phyloP scores from a whole-genome alignment of 2,888 invertebrate species.

The Ceriagrion tenellum region DNA sequence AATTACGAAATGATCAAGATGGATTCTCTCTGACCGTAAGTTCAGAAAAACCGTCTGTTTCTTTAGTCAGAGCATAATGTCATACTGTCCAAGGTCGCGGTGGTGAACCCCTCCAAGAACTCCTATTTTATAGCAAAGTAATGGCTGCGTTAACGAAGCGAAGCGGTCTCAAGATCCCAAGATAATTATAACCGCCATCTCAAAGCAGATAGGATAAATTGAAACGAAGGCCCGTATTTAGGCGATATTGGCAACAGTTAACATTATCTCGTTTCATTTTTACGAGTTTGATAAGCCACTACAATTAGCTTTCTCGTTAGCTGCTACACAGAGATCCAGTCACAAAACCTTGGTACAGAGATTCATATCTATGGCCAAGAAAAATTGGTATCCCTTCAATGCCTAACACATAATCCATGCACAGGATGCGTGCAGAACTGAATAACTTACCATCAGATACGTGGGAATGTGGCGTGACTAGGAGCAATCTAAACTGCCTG shows the following conservation, averaged over 20 bases:
- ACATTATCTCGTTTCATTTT: not conserved
- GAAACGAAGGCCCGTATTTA: not conserved
- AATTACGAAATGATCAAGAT: not conserved
- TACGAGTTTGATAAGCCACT: not conserved
- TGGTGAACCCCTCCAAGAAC: not conserved
- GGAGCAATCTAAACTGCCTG: not conserved
- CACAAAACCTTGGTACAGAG: not conserved
- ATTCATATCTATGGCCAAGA: not conserved
- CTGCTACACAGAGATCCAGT: not conserved
- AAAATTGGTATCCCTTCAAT: not conserved
- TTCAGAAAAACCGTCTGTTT: not conserved
- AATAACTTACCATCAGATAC: not conserved
- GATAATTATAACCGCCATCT: not conserved
- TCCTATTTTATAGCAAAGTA: not conserved
- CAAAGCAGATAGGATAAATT: not conserved
- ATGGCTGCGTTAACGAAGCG: not conserved
- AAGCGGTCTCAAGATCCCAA: not conserved
- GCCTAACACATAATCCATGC: not conserved
- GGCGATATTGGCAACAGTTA: not conserved
- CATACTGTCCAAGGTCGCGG: not conserved
- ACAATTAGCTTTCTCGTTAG: not conserved
- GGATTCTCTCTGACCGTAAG: not conserved
- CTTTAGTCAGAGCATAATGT: not conserved
- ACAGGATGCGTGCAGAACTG: not conserved
- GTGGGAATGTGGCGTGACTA: not conserved